Conservation (phyloP, 2,888 invertebrate genomes). For the Philereme transversata region DNA sequence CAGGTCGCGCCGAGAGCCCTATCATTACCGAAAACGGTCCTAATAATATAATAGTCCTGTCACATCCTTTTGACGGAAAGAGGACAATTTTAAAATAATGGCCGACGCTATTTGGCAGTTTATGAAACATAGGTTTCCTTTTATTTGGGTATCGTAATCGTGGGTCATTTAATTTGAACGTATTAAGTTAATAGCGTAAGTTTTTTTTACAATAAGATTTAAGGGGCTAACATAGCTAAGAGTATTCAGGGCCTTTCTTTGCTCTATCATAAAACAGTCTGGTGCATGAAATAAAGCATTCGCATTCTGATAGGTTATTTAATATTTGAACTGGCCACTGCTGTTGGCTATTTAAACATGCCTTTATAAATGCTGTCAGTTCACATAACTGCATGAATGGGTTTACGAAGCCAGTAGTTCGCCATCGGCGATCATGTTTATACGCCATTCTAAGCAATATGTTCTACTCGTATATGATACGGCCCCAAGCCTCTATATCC, state of each 20-base stretch:
- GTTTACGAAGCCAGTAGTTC: no score
- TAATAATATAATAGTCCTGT: constrained; percentile 83
- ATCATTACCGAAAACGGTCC: constrained; percentile 81
- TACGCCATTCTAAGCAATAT: no score
- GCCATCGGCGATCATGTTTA: no score
- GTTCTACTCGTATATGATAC: no score
- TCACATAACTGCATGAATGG: neutral
- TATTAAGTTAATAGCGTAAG: constrained; percentile 49
- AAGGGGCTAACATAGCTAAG: no score
- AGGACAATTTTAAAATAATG: constrained; percentile 79
- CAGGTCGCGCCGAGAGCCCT: constrained; percentile 72
- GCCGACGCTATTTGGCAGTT: constrained; percentile 73
- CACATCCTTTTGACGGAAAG: constrained; percentile 73
- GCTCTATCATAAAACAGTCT: neutral
- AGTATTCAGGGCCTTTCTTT: neutral
- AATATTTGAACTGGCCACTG: neutral
- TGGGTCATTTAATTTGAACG: constrained; percentile 48
- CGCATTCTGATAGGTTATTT: neutral
- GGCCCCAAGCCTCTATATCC: no score
- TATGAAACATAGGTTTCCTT: constrained; percentile 61
- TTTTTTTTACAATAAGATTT: neutral
- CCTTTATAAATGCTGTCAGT: neutral
- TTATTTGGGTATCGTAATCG: constrained; percentile 49
- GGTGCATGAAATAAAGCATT: neutral
- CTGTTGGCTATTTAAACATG: neutral